Percentiles rank a stretch among this genome's conserved stretches.
Conservation (phyloP, 2,113 vertebrate species). For the Neolamprologus toae region DNA sequence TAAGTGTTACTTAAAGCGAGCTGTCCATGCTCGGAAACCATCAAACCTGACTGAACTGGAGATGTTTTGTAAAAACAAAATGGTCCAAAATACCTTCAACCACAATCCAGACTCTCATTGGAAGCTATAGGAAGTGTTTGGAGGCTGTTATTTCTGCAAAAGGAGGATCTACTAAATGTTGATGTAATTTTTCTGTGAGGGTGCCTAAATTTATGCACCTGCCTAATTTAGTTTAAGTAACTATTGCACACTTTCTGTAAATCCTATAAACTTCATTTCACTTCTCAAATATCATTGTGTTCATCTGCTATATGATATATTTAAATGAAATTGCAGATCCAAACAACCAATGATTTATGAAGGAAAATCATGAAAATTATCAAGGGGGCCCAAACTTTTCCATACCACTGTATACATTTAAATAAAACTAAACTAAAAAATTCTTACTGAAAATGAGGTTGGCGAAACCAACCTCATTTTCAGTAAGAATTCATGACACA, state of each 20-base stretch:
- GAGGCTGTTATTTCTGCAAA: not conserved
- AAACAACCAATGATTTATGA: not conserved
- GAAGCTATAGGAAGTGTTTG: not conserved
- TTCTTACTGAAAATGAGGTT: not conserved
- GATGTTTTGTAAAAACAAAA: not conserved
- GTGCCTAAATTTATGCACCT: no score
- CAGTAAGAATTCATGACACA: not conserved
- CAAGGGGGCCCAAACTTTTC: not conserved
- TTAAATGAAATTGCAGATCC: not conserved
- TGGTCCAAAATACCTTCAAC: not conserved
- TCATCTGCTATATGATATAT: not conserved
- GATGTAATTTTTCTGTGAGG: not conserved
- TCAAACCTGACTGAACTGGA: not conserved
- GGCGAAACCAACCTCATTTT: not conserved
- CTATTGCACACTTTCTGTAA: not conserved
- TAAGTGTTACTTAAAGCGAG: no score
- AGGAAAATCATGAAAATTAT: not conserved
- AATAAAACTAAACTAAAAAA: not conserved
- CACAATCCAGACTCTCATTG: not conserved
- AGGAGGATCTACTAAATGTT: not conserved
- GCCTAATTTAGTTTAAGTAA: not conserved
- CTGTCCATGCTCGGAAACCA: not conserved
- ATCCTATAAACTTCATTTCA: no score
- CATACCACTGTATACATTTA: not conserved
- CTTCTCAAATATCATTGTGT: no score